Evolutionary conservation across 1,140 invertebrate species (phyloP).

Genomic region (Monomorium pharaonis): DNA sequence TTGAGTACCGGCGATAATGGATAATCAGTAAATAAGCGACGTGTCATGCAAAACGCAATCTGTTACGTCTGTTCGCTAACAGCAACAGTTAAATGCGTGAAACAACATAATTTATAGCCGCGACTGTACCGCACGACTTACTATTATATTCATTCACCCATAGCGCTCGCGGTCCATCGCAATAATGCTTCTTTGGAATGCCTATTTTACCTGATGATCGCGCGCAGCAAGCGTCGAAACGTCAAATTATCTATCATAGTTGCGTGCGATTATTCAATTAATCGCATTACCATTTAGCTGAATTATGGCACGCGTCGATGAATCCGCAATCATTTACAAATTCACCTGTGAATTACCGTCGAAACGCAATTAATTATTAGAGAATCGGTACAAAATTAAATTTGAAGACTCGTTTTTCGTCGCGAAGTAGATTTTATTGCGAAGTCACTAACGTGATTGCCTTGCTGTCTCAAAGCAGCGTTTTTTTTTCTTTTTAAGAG

Average conservation of each 20-base stretch:
- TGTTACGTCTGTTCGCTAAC: not conserved
- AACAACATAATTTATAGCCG: conserved; percentile 30
- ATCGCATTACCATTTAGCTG: conserved; percentile 52
- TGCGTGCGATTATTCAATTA: conserved; percentile 51
- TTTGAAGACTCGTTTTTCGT: not conserved
- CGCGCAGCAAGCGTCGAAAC: conserved; percentile 20
- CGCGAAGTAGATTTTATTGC: not conserved
- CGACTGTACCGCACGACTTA: conserved; percentile 20
- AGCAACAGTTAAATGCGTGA: not conserved
- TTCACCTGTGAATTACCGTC: conserved; percentile 18
- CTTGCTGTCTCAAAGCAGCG: too few species aligned
- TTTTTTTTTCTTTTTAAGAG: not conserved
- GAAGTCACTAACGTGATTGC: not conserved
- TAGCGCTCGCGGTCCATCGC: conserved; percentile 11
- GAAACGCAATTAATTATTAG: conserved; percentile 47
- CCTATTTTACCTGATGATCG: conserved; percentile 12
- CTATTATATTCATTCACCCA: conserved; percentile 29
- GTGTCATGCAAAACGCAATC: not conserved
- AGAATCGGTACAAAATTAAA: not conserved
- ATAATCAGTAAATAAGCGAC: conserved; percentile 9
- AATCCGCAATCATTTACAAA: conserved; percentile 48
- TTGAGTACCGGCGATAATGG: not conserved
- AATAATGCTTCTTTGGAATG: conserved; percentile 46
- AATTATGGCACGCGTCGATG: conserved; percentile 40
- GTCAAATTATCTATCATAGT: conserved; percentile 59